Evolutionary conservation across 1,140 invertebrate genomes (phyloP), one percentile per base, ranked within the genome.

Genomic region (Formica selysi): DNA sequence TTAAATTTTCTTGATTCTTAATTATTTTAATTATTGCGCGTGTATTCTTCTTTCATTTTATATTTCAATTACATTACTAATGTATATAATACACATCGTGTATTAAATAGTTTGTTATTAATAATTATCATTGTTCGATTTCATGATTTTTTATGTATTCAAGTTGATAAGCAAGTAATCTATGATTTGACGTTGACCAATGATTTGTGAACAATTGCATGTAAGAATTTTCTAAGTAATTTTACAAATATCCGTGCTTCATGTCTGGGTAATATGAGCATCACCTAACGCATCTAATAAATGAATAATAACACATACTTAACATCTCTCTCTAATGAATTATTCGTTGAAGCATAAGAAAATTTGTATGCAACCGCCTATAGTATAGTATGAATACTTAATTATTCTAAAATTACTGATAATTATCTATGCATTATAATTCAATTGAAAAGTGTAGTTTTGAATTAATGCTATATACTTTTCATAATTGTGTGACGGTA

Each of bases 301-400:
- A 41, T 41, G 19, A 65, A 65, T 79, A 79, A 64, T 76, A 76
- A 19, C 5, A 11, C 32, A 16, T 54, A 57, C 38, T 76, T 68
- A 67, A 38, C 44, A 38, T 68, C 38, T 32, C 3, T 32, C 3
- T 3, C 32, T 68, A 80, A 79, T 80, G 65, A 67, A 79, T 79
- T 79, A 79, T 51, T 68, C 44, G 6, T 22, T 36, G 41, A 62
- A 79, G 67, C 26, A 10, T 70, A 48, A 70, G 48, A 26, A 44
- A 78, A 80, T 70, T 68, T 80, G 38, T 80, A 68, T 70, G n/a
- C 32, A 80, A 65, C 3, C 16, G 22, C 26, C 61, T 32, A 32
- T 38, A 44, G 11, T 26, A 10, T 64, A 44, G 22, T 41, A 59
- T 38, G 41, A 76, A 51, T 78, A 19, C 5, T 65, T 65, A 78